These are phyloP conservation scores for Acrossocheilus wenchowensis DNA, from an alignment of 2,797 vertebrate species.

Conservation along the genomic window DNA sequence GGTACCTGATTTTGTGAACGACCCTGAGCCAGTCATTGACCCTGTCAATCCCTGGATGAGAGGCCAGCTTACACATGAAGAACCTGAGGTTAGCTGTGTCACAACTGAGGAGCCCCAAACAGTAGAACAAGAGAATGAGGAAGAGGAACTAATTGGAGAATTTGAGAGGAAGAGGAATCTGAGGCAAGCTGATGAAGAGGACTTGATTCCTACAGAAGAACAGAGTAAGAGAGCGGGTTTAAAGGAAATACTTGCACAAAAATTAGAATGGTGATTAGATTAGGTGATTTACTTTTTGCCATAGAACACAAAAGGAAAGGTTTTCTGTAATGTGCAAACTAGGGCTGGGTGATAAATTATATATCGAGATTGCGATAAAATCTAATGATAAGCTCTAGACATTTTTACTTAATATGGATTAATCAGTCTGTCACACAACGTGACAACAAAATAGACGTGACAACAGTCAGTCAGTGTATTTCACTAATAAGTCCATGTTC, in stretches of 20 bases:
- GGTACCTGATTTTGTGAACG: slow-evolving; percentile 68
- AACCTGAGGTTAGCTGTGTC: slow-evolving; percentile 43
- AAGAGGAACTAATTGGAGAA: slow-evolving; percentile 81
- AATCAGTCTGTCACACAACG: too few relatives aligned
- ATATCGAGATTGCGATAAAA: too few relatives aligned
- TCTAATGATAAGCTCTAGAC: too few relatives aligned
- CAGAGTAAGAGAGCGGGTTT: slow-evolving; percentile 14
- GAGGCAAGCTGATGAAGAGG: slow-evolving; percentile 60
- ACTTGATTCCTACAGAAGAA: slow-evolving; percentile 38
- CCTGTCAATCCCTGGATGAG: slow-evolving; percentile 90
- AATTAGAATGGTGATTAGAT: too few relatives aligned
- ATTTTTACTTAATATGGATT: too few relatives aligned
- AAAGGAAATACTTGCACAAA: neutral
- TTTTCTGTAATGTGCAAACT: neutral
- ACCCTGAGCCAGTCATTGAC: slow-evolving; percentile 58
- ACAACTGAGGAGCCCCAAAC: slow-evolving; percentile 18
- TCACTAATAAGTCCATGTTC: too few relatives aligned
- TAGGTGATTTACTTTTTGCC: neutral
- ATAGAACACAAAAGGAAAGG: neutral
- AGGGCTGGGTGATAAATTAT: too few relatives aligned
- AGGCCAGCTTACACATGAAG: slow-evolving; percentile 74
- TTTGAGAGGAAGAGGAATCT: slow-evolving; percentile 77
- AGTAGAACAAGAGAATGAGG: slow-evolving; percentile 72
- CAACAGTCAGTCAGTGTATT: too few relatives aligned
- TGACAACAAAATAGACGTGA: too few relatives aligned